Evolutionary conservation across 2,797 vertebrate genomes (phyloP).

Genomic region (Martes flavigula): DNA sequence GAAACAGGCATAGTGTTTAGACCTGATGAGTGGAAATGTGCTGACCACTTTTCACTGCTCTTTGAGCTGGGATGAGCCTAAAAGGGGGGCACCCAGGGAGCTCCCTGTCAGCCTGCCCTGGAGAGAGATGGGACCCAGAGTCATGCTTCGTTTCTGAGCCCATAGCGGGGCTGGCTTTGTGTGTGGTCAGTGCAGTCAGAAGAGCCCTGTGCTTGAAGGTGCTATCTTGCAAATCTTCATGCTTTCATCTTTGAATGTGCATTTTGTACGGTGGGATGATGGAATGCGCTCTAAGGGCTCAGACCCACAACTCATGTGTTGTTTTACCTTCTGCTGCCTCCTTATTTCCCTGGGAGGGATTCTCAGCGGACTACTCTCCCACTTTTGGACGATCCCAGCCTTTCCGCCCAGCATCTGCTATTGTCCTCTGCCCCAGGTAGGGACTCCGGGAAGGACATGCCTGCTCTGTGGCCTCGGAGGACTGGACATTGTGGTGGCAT

Average conservation of each 20-base stretch:
- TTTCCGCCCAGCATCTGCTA: neutral
- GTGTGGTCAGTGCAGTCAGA: neutral
- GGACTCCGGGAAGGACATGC: neutral
- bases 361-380: neutral
- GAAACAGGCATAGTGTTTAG: neutral
- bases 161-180: accelerated
- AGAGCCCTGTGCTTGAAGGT: neutral
- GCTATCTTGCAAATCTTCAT: neutral
- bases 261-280: neutral
- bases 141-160: neutral
- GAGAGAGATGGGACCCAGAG: accelerated
- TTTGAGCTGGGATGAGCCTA: neutral
- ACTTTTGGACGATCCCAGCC: neutral
- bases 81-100: neutral
- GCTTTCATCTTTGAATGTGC: neutral
- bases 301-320: neutral
- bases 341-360: neutral
- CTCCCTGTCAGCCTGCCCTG: neutral
- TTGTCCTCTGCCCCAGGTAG: neutral
- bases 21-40: neutral
- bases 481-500: neutral
- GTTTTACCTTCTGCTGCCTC: neutral
- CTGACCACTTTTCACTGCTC: neutral
- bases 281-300: neutral
- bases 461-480: neutral